These are phyloP conservation scores for Perdix hodgsoniae DNA, from an alignment of 2,797 vertebrate species.

Conservation along the genomic window DNA sequence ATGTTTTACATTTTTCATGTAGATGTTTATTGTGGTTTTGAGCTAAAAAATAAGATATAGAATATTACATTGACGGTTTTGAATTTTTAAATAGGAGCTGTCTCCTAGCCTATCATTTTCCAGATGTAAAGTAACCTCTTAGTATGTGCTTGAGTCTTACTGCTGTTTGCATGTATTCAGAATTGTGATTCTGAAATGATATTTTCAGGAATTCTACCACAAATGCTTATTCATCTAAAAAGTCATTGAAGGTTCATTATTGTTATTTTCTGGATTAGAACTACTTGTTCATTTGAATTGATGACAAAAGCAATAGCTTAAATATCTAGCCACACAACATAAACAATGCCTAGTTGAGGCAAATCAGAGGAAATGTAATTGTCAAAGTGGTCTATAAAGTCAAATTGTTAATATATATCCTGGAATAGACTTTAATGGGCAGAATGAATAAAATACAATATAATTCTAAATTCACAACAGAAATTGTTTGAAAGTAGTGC, in stretches of 20 bases:
- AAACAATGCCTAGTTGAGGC: neutral
- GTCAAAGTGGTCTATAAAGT: neutral
- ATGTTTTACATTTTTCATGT: neutral
- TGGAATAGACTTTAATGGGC: neutral
- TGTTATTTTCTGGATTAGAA: conserved; percentile 7
- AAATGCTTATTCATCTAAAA: neutral
- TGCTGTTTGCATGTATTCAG: neutral
- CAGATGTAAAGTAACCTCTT: neutral
- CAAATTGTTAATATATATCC: neutral
- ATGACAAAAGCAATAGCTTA: neutral
- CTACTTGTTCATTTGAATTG: neutral
- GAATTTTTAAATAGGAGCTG: neutral
- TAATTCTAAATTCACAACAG: neutral
- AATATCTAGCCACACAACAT: neutral
- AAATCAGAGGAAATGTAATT: neutral
- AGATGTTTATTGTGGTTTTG: neutral
- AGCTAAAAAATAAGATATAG: neutral
- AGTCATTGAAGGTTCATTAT: neutral
- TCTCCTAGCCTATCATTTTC: neutral
- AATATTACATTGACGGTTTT: neutral
- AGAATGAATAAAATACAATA: neutral
- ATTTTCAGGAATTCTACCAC: neutral
- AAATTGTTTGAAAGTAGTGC: neutral
- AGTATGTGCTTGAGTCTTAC: neutral
- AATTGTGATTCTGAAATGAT: neutral